Evolutionary conservation across 2,888 invertebrate species (phyloP), one percentile per base, ranked within the genome.

Genomic region (Torymus texanus): DNA sequence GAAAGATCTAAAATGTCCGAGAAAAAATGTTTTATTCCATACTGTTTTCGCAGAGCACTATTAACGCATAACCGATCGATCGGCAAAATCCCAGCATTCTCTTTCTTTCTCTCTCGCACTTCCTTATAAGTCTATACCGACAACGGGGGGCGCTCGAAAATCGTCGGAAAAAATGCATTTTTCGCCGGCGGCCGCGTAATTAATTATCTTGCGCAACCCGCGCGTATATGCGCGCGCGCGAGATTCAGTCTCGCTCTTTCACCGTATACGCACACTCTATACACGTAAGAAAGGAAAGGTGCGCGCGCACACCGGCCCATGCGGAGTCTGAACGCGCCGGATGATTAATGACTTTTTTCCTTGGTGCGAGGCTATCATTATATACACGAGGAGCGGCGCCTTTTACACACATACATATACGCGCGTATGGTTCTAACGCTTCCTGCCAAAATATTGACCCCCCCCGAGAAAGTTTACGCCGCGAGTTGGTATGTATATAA

Each of bases 291-390:
- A 58, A 68, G 16, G 29, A 14, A 21, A 61, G 50, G 61, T 59
- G n/a, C 50, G 24, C 50, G 24, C 50, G 24, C 21, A 21, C 50
- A 59, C 56, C 16, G 16, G n/a, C 14, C 67, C n/a, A 3, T 50
- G 11, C 50, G 18, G 29, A 21, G 41, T 56, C 55, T 63, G 41
- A 24, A 4, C 41, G 62, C 53, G 11, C 16, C 58, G 50, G 62
- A 72, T 73, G 76, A 80, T 76, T 76, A 58, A 73, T 76, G 55
- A 62, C 18, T 14, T 65, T 59, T 62, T 72, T 55, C 16, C 11
- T 55, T 53, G 62, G 41, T 29, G 41, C 21, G 21, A 21, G 50
- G 21, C 61, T 14, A 21, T 66, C 50, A 10, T 41, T 41, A 41
- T 41, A 8, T 41, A 41, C 41, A 41, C 41, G 41, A 41, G 41